Conservation (phyloP, 2,888 invertebrate genomes). For the Dexiosoma caninum region DNA sequence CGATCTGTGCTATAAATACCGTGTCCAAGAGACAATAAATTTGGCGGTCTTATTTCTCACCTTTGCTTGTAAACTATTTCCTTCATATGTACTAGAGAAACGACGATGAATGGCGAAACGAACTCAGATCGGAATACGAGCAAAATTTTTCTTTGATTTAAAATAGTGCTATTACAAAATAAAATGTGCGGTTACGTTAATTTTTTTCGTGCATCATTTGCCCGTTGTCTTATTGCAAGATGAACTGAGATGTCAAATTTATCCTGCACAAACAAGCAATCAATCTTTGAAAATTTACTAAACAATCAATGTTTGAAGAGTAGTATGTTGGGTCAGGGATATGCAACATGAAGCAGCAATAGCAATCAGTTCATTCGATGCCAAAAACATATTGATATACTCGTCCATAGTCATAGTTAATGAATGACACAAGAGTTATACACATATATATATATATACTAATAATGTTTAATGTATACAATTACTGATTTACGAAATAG, state of each 20-base stretch:
- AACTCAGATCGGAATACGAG: too few species aligned
- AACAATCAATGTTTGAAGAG: neutral
- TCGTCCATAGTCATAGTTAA: constrained; percentile 4
- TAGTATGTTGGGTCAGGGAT: neutral
- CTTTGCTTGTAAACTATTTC: too few species aligned
- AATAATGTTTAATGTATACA: neutral
- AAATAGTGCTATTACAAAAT: too few species aligned
- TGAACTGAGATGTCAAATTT: constrained; percentile 26
- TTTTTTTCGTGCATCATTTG: neutral
- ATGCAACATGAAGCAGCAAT: constrained; percentile 11
- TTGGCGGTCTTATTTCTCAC: too few species aligned
- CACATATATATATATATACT: neutral
- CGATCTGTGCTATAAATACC: too few species aligned
- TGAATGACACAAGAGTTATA: constrained; percentile 9
- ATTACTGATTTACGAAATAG: neutral
- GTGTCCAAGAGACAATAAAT: too few species aligned
- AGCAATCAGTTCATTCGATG: neutral
- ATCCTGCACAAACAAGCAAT: constrained; percentile 21
- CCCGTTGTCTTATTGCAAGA: neutral
- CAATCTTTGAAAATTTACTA: constrained; percentile 41
- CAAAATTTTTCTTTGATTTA: too few species aligned
- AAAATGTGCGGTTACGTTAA: neutral
- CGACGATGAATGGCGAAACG: too few species aligned
- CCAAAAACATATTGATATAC: constrained; percentile 16
- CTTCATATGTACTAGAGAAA: too few species aligned